These are phyloP conservation scores for Rhyzopertha dominica DNA, from an alignment of 1,140 invertebrate genomes.

Conservation along the genomic window DNA sequence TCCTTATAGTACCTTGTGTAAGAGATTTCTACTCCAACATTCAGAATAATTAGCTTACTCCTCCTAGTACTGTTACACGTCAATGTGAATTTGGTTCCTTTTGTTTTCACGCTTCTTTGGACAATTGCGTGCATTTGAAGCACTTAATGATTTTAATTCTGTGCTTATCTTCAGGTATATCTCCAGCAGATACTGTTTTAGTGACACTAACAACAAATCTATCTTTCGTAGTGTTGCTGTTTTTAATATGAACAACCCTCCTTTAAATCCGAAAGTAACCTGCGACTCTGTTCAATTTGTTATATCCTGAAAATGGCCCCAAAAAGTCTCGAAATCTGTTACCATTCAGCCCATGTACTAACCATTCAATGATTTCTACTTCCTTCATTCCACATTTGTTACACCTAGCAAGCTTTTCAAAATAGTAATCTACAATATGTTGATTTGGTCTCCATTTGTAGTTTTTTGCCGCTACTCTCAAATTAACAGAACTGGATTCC, in stretches of 20 bases:
- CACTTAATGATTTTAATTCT: background rate
- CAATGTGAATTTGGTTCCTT: background rate
- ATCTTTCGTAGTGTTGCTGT: background rate
- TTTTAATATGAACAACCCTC: background rate
- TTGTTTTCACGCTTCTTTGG: background rate
- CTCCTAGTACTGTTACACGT: background rate
- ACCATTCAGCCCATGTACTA: background rate
- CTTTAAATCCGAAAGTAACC: background rate
- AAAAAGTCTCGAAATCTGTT: background rate
- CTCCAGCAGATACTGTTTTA: background rate
- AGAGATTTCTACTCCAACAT: background rate
- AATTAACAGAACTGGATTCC: background rate
- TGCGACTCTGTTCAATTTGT: background rate
- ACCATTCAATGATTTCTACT: background rate
- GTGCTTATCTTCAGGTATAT: background rate
- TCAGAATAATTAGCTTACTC: background rate
- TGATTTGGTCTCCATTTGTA: slow-evolving; percentile 5
- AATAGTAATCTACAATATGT: slow-evolving; percentile 4
- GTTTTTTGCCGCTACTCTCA: slow-evolving; percentile 1
- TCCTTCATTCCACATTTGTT: slow-evolving; percentile 1
- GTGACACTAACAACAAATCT: background rate
- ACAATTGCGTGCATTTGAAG: background rate
- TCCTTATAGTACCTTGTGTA: slow-evolving; percentile 2
- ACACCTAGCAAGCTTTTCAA: slow-evolving; percentile 5
- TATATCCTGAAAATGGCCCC: background rate